Evolutionary conservation across 2,113 vertebrate species (phyloP), one percentile per base, ranked within the genome.

Genomic region (Aphyosemion australe): DNA sequence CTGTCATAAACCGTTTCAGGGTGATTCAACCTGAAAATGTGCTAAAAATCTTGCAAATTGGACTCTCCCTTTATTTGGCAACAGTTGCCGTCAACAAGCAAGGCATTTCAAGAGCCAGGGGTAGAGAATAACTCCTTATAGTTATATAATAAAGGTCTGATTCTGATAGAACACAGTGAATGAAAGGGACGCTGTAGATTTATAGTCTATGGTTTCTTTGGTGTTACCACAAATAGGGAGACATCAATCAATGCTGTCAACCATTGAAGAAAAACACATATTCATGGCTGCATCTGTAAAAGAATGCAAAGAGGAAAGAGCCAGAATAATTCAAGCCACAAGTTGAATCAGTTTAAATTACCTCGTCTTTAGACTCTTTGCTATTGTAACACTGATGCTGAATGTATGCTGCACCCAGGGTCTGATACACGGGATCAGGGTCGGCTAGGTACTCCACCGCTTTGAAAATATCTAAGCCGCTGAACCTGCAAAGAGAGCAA

Each of bases 351-450:
- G 37, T 57, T 49, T 49, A 6, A 59, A 63, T 6, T 91, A 99
- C 97, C 95, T 95, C 92, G 6, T 92, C 90, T 87, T 99, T 99
- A 83, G 97, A 93, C 0, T 90, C 82, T 0, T 32, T 86, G 3
- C 96, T 94, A 0, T 94, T 96, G 91, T 97, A 99, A 88, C 97
- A 99, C 41, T 92, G 93, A 77, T 99, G 97, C 76, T 98, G 97
- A 78, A 99, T 95, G 82, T 93, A 97, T 21, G 97, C 96, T 0
- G 97, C 95, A 0, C 96, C 97, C 55, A 97, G 86, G 48, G 95
- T 94, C 87, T 99, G 95, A 78, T 95, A 63, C n/a, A 91, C 93
- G 54, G 91, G 85, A 69, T 99, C 97, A 0, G 60, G 41, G 18
- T 92, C 93, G 53, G 90, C 90, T 84, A 99, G 92, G 89, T 97